A percentile compares a stretch with the other conserved stretches of the same genome.
Evolutionary conservation across 2,888 invertebrate genomes (phyloP).

Genomic region (Drosophila fulvimacula): DNA sequence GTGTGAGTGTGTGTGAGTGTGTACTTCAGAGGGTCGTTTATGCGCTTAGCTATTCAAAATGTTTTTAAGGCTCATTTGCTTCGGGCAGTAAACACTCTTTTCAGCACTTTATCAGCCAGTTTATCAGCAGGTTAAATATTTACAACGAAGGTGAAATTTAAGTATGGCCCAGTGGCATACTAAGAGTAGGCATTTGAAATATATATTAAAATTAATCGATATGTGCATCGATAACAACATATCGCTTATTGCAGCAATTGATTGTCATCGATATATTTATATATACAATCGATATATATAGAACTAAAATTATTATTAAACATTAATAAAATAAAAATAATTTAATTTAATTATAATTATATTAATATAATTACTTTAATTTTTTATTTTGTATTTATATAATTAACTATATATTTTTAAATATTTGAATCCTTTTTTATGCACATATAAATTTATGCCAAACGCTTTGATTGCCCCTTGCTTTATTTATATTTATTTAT

Average conservation of each 20-base stretch:
- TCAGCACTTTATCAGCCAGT: slow-evolving; percentile 4
- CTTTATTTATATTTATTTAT: slow-evolving; percentile 40
- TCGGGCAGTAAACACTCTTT: not conserved
- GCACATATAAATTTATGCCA: not conserved
- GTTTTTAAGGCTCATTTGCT: slow-evolving; percentile 6
- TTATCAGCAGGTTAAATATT: not conserved
- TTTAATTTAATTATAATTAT: no score
- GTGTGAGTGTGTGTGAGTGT: not conserved
- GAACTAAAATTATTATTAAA: no score
- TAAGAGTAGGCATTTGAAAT: not conserved
- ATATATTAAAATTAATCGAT: no score
- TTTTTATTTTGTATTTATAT: no score
- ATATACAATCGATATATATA: no score
- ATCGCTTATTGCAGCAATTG: no score
- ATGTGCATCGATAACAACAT: no score
- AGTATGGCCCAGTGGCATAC: not conserved
- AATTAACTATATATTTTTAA: not conserved
- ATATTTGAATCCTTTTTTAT: no score
- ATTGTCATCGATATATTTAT: no score
- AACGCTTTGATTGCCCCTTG: slow-evolving; percentile 21
- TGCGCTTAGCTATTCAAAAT: not conserved
- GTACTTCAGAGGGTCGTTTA: slow-evolving; percentile 32
- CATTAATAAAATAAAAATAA: no score
- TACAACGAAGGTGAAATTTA: not conserved
- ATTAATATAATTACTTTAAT: no score